Conservation (phyloP, 2,113 vertebrate species). For the Eubucco bourcierii region DNA sequence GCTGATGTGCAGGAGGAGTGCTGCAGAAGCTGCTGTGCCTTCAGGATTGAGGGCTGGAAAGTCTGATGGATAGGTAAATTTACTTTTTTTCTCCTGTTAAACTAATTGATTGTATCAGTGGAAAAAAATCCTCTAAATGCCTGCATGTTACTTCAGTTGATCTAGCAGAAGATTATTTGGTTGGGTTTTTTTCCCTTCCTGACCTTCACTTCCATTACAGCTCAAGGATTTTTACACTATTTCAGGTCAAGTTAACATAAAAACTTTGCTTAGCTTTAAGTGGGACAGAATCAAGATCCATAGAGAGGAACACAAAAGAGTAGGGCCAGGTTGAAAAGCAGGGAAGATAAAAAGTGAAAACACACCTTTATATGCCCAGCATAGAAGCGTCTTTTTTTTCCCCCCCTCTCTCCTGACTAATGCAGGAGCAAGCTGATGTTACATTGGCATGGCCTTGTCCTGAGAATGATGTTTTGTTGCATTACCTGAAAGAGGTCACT, state of each 20-base stretch:
- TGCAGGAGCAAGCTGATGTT: background rate
- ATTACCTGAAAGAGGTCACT: slow-evolving; percentile 3
- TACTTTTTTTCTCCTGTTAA: background rate
- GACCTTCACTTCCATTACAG: background rate
- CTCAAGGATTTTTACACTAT: background rate
- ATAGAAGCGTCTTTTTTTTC: background rate
- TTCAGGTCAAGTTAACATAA: background rate
- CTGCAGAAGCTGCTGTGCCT: background rate
- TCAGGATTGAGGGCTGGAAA: rapidly evolving
- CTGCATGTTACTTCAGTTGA: background rate
- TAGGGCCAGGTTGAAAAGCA: background rate
- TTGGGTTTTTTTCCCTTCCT: background rate
- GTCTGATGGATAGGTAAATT: background rate
- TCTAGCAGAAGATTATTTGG: background rate
- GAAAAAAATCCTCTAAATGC: background rate
- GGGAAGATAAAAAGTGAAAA: background rate
- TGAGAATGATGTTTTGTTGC: background rate
- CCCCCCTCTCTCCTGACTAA: background rate
- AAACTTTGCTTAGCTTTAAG: background rate
- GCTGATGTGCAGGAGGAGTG: background rate
- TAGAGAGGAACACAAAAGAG: background rate
- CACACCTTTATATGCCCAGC: background rate
- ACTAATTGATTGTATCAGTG: background rate
- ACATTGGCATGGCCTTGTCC: background rate
- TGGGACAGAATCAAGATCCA: background rate